Conservation (phyloP, 2,113 vertebrate genomes). For the Gallinago undulata region DNA sequence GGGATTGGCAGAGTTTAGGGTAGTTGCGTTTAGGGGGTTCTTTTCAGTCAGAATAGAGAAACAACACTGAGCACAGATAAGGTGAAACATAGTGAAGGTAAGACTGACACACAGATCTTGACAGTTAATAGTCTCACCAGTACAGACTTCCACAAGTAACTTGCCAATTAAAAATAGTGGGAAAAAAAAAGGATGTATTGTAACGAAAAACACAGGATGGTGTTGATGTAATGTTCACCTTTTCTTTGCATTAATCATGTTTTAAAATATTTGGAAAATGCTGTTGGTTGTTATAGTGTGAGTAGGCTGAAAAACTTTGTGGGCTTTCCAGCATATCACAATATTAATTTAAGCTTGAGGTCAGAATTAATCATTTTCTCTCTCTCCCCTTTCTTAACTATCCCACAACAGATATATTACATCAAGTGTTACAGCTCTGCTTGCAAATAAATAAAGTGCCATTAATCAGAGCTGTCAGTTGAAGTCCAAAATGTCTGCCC, state of each 20-base stretch:
- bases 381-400: not conserved
- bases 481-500: not conserved
- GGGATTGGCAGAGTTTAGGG: not conserved
- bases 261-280: constrained; percentile 5
- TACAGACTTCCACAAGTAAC: not conserved
- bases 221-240: not conserved
- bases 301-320: constrained; percentile 3
- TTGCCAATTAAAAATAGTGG: not conserved
- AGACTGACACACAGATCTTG: not conserved
- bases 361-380: not conserved
- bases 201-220: not conserved
- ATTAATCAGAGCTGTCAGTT: not conserved
- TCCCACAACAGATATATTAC: not conserved
- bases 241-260: not conserved
- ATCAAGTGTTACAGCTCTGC: not conserved
- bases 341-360: not conserved
- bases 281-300: not conserved
- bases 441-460: not conserved
- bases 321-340: not conserved
- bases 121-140: not conserved
- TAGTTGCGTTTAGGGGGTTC: rapidly evolving
- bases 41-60: not conserved
- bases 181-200: not conserved
- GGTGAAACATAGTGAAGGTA: not conserved
- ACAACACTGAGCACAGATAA: not conserved